Evolutionary conservation across 2,888 invertebrate species (phyloP).

Genomic region (Cataglyphis albicans): DNA sequence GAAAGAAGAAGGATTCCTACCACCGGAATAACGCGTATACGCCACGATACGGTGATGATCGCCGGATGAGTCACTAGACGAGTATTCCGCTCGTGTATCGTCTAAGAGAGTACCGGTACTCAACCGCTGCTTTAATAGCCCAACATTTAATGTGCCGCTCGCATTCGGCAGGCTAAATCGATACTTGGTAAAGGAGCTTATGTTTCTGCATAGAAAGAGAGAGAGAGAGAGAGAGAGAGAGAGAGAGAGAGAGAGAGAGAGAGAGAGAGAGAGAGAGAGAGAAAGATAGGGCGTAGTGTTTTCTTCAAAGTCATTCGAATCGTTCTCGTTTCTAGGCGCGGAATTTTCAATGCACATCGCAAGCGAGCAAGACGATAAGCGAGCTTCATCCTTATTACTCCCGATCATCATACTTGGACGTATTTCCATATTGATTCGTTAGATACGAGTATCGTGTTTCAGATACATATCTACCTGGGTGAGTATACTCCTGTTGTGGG

Average conservation of each 20-base stretch:
- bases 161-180: slow-evolving; percentile 64
- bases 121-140: slow-evolving; percentile 43
- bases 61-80: slow-evolving; percentile 49
- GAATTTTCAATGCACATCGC: slow-evolving; percentile 64
- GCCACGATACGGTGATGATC: slow-evolving; percentile 48
- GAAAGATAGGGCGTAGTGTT: slow-evolving; percentile 30
- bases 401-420: slow-evolving; percentile 82
- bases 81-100: slow-evolving; percentile 51
- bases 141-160: slow-evolving; percentile 63
- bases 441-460: slow-evolving; percentile 67
- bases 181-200: slow-evolving; percentile 51
- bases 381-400: slow-evolving; percentile 80
- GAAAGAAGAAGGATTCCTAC: slow-evolving; percentile 12
- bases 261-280: slow-evolving; percentile 14
- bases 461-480: slow-evolving; percentile 70
- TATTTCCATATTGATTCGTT: slow-evolving; percentile 84
- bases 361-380: slow-evolving; percentile 71
- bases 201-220: slow-evolving; percentile 35
- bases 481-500: slow-evolving; percentile 75
- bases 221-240: slow-evolving; percentile 14
- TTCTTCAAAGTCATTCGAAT: slow-evolving; percentile 34
- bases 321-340: slow-evolving; percentile 58
- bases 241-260: slow-evolving; percentile 19
- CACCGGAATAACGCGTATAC: slow-evolving; percentile 9
- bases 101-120: slow-evolving; percentile 42